Evolutionary conservation across 1,140 invertebrate species (phyloP).

Genomic region (Capitella teleta): DNA sequence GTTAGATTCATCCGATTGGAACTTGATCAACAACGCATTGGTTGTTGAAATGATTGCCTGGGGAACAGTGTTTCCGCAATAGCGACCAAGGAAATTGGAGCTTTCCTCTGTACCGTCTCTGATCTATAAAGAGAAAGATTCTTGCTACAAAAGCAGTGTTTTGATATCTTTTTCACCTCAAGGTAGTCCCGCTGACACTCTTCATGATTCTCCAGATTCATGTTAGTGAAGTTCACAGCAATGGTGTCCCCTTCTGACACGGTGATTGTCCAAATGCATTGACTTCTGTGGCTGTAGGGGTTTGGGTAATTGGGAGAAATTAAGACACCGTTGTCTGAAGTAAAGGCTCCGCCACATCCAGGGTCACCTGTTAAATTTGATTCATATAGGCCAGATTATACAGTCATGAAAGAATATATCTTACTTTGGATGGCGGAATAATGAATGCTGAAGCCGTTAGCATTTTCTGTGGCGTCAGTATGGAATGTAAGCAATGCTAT

Average conservation of each 20-base stretch:
- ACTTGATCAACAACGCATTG: slow-evolving; percentile 47
- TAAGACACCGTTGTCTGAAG: slow-evolving; percentile 23
- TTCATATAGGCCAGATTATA: no score
- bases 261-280: slow-evolving; percentile 38
- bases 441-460: slow-evolving; percentile 53
- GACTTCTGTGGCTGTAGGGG: slow-evolving; percentile 25
- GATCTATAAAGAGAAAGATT: slow-evolving; percentile 41
- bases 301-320: slow-evolving; percentile 33
- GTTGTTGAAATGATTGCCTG: slow-evolving; percentile 71
- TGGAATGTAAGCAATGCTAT: slow-evolving; percentile 55
- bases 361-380: slow-evolving; percentile 1
- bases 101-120: slow-evolving; percentile 56
- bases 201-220: slow-evolving; percentile 34
- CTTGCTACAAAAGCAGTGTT: not conserved
- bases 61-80: slow-evolving; percentile 69
- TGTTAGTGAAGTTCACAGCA: slow-evolving; percentile 54
- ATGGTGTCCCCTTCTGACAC: slow-evolving; percentile 54
- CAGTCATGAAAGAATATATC: no score
- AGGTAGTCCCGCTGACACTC: slow-evolving; percentile 41
- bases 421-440: slow-evolving; percentile 42
- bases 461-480: slow-evolving; percentile 47
- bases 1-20: slow-evolving; percentile 28
- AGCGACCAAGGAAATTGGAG: slow-evolving; percentile 51
- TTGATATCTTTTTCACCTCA: slow-evolving; percentile 21
- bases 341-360: slow-evolving; percentile 28